phyloP scores from a whole-genome alignment of 2,113 vertebrate species.

The Pimephales promelas region DNA sequence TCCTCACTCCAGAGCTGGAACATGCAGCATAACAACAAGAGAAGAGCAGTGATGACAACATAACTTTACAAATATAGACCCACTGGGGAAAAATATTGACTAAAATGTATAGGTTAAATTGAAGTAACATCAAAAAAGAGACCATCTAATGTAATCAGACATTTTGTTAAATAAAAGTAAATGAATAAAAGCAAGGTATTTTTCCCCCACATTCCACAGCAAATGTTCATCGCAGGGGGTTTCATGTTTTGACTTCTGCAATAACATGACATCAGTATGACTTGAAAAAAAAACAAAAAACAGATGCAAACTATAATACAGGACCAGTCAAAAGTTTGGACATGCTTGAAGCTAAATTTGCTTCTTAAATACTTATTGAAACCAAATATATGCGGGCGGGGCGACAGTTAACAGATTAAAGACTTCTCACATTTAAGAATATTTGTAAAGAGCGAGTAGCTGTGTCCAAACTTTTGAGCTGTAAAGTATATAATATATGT shows the following conservation, averaged over 20 bases:
- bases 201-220: not conserved
- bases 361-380: no score
- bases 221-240: not conserved
- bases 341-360: not conserved
- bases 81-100: not conserved
- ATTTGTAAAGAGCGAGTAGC: not conserved
- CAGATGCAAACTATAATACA: not conserved
- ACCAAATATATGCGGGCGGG: no score
- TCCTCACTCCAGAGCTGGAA: slow-evolving; percentile 60
- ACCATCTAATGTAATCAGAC: not conserved
- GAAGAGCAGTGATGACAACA: not conserved
- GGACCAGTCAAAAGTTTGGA: slow-evolving; percentile 1
- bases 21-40: slow-evolving; percentile 52
- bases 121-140: not conserved
- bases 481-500: not conserved
- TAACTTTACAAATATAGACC: not conserved
- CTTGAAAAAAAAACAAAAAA: not conserved
- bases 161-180: not conserved
- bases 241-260: not conserved
- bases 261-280: not conserved
- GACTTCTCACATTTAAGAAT: not conserved
- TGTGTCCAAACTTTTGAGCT: slow-evolving; percentile 1
- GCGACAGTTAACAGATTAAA: no score
- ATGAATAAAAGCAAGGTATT: not conserved
- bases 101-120: not conserved